A percentile compares a stretch with the other conserved stretches of the same genome.
These are phyloP conservation scores for Agonopterix arenella DNA, from an alignment of 2,888 invertebrate species.

Conservation along the genomic window DNA sequence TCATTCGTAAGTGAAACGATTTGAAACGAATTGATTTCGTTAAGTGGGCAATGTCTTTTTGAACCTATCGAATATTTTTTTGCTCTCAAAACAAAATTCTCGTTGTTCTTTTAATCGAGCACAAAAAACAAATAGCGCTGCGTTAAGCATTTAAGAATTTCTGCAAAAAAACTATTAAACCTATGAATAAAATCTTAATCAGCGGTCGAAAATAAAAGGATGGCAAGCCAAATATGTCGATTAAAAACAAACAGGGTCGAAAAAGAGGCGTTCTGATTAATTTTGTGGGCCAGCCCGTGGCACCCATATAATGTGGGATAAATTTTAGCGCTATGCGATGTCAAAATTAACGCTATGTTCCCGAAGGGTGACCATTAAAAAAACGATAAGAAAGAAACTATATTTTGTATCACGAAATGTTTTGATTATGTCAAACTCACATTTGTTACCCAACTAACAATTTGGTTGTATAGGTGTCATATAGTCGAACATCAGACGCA, in stretches of 20 bases:
- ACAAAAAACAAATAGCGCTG: constrained; percentile 8
- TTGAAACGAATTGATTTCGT: too few relatives aligned
- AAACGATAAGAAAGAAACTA: too few relatives aligned
- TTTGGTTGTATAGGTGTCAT: too few relatives aligned
- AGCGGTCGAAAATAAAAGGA: constrained; percentile 49
- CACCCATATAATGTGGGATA: constrained; percentile 40
- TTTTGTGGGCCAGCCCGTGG: constrained; percentile 49
- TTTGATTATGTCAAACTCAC: too few relatives aligned
- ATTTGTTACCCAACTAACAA: too few relatives aligned
- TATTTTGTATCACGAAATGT: too few relatives aligned
- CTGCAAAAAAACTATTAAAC: constrained; percentile 30
- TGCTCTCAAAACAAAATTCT: neutral
- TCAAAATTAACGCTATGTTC: constrained; percentile 57
- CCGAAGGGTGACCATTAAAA: constrained; percentile 33
- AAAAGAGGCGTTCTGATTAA: constrained; percentile 71
- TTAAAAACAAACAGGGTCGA: constrained; percentile 66
- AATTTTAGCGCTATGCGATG: constrained; percentile 54
- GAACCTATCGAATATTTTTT: neutral
- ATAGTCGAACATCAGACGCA: too few relatives aligned
- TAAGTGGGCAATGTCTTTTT: too few relatives aligned
- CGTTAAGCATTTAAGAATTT: constrained; percentile 14
- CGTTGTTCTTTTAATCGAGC: neutral
- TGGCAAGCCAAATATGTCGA: constrained; percentile 49
- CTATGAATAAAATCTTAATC: constrained; percentile 75
- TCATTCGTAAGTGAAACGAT: too few relatives aligned